These are phyloP conservation scores for Periophthalmodon schlosseri DNA, from an alignment of 2,113 vertebrate genomes.

Conservation along the genomic window DNA sequence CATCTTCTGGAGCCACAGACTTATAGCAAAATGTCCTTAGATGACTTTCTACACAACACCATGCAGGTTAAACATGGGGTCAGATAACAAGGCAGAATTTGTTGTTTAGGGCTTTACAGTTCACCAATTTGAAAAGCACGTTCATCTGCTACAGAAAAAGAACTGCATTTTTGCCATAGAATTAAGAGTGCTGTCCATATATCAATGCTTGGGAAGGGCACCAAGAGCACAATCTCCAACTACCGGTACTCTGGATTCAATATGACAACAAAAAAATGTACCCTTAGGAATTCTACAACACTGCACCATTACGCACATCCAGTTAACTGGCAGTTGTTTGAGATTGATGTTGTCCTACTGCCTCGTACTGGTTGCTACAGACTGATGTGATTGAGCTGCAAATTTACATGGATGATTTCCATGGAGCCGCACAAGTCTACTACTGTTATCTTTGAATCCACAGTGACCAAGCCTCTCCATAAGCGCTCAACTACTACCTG, in stretches of 20 bases:
- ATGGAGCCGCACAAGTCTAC: neutral
- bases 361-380: neutral
- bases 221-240: neutral
- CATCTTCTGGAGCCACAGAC: conserved; percentile 38
- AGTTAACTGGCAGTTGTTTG: too few relatives aligned
- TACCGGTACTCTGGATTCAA: too few relatives aligned
- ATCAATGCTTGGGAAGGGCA: neutral
- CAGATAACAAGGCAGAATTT: neutral
- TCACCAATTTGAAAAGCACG: neutral
- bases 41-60: neutral
- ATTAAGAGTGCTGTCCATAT: too few relatives aligned
- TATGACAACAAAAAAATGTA: too few relatives aligned
- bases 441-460: conserved; percentile 13
- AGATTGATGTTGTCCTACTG: too few relatives aligned
- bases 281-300: too few relatives aligned
- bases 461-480: neutral
- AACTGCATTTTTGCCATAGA: neutral
- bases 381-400: neutral
- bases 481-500: neutral
- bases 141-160: too few relatives aligned
- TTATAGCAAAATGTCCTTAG: conserved; percentile 12
- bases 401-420: neutral
- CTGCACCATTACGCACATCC: too few relatives aligned
- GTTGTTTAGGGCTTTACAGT: neutral
- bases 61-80: neutral